phyloP scores from a whole-genome alignment of 2,797 vertebrate genomes.

The Emys orbicularis region DNA sequence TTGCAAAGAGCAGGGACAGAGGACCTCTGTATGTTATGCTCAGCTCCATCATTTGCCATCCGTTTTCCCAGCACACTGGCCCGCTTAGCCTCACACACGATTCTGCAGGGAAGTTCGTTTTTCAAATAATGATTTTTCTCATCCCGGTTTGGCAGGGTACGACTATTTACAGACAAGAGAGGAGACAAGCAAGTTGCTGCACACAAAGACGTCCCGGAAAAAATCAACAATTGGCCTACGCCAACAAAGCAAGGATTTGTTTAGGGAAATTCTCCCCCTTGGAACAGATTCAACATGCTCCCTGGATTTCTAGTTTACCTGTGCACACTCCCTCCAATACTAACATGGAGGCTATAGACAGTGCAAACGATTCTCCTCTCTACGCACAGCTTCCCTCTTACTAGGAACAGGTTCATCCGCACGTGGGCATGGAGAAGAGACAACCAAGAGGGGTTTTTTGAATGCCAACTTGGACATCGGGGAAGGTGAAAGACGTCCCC shows the following conservation, averaged over 20 bases:
- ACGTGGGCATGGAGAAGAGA: neutral
- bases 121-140: neutral
- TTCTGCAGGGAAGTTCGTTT: neutral
- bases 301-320: neutral
- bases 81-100: neutral
- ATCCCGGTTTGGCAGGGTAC: neutral
- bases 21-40: rapidly evolving
- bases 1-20: rapidly evolving
- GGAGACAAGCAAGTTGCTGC: neutral
- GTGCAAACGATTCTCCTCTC: neutral
- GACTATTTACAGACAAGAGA: neutral
- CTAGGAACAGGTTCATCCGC: neutral
- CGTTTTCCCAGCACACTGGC: neutral
- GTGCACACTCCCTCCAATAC: neutral
- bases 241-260: neutral
- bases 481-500: neutral
- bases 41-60: neutral
- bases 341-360: neutral
- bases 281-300: neutral
- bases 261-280: neutral
- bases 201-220: neutral
- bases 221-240: neutral
- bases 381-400: neutral
- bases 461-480: neutral
- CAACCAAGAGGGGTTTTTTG: neutral